A percentile compares a stretch with the other conserved stretches of the same genome.
phyloP scores from a whole-genome alignment of 2,797 vertebrate genomes.

The Cuculus canorus region DNA sequence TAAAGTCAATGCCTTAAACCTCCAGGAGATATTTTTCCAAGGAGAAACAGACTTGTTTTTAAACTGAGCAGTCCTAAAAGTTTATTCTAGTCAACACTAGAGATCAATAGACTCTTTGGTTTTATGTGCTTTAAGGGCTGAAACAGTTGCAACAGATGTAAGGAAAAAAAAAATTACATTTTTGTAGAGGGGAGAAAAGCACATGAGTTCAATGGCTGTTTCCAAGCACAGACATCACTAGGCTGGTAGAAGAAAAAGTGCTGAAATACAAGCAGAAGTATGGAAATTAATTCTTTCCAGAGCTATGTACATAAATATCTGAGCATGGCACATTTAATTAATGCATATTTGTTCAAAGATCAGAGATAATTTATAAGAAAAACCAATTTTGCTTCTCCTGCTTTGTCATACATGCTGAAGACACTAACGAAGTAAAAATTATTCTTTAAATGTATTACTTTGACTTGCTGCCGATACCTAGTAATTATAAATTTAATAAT shows the following conservation, averaged over 20 bases:
- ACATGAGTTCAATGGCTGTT: background rate
- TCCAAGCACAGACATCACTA: background rate
- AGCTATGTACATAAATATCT: slow-evolving; percentile 7
- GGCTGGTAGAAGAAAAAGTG: background rate
- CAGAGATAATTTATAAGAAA: slow-evolving; percentile 39
- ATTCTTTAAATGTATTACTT: slow-evolving; percentile 17
- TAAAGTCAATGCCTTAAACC: slow-evolving; percentile 35
- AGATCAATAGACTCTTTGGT: slow-evolving; percentile 28
- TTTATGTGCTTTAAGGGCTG: slow-evolving; percentile 41
- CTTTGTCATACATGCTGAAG: background rate
- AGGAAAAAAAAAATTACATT: background rate
- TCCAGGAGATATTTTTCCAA: background rate
- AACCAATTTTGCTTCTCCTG: background rate
- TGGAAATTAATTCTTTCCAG: slow-evolving; percentile 18
- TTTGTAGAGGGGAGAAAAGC: rapidly evolving
- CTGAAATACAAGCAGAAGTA: background rate
- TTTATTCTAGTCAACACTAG: slow-evolving; percentile 25
- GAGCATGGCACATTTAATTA: slow-evolving; percentile 6
- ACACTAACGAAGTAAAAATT: slow-evolving; percentile 18
- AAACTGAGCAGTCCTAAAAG: background rate
- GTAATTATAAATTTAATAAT: slow-evolving; percentile 33
- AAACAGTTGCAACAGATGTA: background rate
- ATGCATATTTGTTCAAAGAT: slow-evolving; percentile 30
- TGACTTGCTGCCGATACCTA: background rate
- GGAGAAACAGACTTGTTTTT: slow-evolving; percentile 7